Percentiles rank a stretch among this genome's conserved stretches.
Conservation (phyloP, 2,797 vertebrate species). For the Thripadectes ignobilis region DNA sequence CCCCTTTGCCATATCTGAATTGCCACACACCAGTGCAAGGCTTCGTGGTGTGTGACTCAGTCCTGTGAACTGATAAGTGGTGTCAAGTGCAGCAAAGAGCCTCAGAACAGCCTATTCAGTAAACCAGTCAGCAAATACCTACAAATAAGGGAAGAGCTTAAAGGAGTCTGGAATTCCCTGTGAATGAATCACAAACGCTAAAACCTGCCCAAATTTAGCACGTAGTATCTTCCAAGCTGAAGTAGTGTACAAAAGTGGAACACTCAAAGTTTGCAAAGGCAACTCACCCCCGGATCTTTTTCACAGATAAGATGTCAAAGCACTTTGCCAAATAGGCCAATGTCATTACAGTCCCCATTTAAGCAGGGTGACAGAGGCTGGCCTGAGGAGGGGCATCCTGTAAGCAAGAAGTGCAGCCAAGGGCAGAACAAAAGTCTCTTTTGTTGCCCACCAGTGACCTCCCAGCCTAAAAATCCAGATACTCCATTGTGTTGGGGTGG, state of each 20-base stretch:
- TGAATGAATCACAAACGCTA: not conserved
- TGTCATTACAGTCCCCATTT: not conserved
- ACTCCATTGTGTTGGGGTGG: not conserved
- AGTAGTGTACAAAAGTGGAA: fast-evolving
- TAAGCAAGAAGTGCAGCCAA: not conserved
- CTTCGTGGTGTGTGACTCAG: not conserved
- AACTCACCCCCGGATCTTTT: not conserved
- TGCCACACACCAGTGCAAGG: not conserved
- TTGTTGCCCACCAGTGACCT: not conserved
- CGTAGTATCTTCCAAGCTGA: not conserved
- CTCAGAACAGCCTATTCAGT: not conserved
- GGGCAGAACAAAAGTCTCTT: not conserved
- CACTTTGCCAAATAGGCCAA: not conserved
- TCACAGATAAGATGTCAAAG: not conserved
- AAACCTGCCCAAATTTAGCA: not conserved
- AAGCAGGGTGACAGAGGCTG: not conserved
- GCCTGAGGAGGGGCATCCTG: not conserved
- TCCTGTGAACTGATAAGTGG: fast-evolving
- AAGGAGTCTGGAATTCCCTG: not conserved
- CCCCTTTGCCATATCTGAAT: not conserved
- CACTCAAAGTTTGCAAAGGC: not conserved
- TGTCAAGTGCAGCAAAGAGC: not conserved
- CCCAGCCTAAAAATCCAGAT: not conserved
- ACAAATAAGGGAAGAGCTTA: conserved; percentile 11
- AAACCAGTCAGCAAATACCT: not conserved